phyloP scores from a whole-genome alignment of 2,113 vertebrate species.

The Leptodactylus fuscus region DNA sequence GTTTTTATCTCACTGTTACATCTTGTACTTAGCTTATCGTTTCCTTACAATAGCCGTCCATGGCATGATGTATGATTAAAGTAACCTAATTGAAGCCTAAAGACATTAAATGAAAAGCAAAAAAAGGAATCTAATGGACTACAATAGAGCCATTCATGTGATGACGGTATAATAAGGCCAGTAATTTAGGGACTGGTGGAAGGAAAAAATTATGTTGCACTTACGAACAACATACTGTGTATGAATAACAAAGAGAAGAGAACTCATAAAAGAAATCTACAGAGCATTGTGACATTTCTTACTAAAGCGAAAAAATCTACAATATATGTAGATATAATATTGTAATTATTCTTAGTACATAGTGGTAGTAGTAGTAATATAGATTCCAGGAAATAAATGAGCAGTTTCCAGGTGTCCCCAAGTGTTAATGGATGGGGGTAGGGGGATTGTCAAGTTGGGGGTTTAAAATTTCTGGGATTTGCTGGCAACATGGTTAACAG shows the following conservation, averaged over 20 bases:
- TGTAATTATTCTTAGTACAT: too few relatives aligned
- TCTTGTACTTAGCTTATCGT: slow-evolving; percentile 5
- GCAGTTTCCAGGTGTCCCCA: too few relatives aligned
- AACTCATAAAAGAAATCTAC: background rate
- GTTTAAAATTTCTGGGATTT: too few relatives aligned
- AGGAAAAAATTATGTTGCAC: background rate
- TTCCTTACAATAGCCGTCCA: slow-evolving; percentile 15
- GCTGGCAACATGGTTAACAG: too few relatives aligned
- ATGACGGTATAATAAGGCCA: background rate
- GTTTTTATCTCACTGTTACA: background rate
- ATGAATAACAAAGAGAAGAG: background rate
- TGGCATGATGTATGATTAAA: background rate
- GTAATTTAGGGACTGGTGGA: background rate
- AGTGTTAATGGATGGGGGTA: too few relatives aligned
- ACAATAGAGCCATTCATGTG: background rate
- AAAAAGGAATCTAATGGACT: slow-evolving; percentile 27
- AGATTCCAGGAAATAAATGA: too few relatives aligned
- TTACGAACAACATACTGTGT: background rate
- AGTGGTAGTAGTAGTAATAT: too few relatives aligned
- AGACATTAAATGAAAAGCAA: background rate
- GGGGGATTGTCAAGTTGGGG: too few relatives aligned
- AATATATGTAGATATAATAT: too few relatives aligned
- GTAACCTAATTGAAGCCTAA: slow-evolving; percentile 17
- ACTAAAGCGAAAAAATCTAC: too few relatives aligned
- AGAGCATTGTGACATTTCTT: too few relatives aligned